Base-by-base conservation (phyloP, 2,888 invertebrate species). In the Ormyrus labotus region DNA sequence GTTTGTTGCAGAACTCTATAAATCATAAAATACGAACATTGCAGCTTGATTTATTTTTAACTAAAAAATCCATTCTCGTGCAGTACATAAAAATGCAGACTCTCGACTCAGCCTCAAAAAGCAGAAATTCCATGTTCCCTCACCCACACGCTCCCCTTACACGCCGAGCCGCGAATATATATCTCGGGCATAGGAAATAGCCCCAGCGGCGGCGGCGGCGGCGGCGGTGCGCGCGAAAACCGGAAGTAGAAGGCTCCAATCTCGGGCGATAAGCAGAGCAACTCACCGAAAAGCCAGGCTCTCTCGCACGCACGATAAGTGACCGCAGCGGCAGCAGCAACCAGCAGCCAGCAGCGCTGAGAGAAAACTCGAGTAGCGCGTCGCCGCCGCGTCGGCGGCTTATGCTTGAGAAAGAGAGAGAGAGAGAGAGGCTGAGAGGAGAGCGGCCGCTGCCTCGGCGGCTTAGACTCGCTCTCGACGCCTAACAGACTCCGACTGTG, bases 401-500 rank as follows among this genome's bases (percentile, higher is more conserved):
- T 71, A 61, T 11, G n/a, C 19, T 6, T 60, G 55, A 60, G 58
- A 34, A 61, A 60, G 58, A 13, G 67, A 60, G 19, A 60, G 51
- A 34, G 60, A 34, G 60, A 61, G 51, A 51, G 34, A 4, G 47
- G 47, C 45, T 19, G n/a, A 57, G 57, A 19, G 45, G 71, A 70
- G 71, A 71, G 60, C 48, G 65, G 19, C 19, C 19, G 19, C 65
- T 19, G 58, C 65, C 65, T 77, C 68, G 58, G 77, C 64, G 71
- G 19, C 19, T 57, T 64, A 69, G 70, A 81, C 79, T 76, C 78
- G 80, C 81, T 72, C 83, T 78, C 82, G n/a, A 72, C 81, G 82
- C 70, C 75, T 70, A 77, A 80, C 82, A 79, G 78, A 77, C 80
- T 81, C 80, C 80, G 76, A 83, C 84, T 82, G 82, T 72, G 70